Evolutionary conservation across 2,888 invertebrate species (phyloP), one percentile per base, ranked within the genome.

Genomic region (Beris morrisii): DNA sequence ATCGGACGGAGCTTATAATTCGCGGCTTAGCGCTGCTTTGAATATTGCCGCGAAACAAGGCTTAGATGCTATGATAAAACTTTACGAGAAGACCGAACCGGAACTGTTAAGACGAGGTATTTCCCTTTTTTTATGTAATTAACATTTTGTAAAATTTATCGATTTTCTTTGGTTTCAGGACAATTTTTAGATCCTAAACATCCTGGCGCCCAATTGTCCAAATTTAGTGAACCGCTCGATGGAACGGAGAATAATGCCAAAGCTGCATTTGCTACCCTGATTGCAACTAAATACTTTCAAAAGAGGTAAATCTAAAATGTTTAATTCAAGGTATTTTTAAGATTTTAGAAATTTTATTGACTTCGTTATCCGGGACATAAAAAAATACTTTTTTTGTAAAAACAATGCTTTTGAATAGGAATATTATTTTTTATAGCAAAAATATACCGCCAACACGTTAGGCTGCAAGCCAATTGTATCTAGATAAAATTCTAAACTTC

Each of bases 201-300:
- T 74, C 81, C 81, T 2, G 81, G 78, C 11, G 75, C 78, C 4
- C 70, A 77, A 59, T 72, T 81, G 11, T 76, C 81, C 4, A 77
- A 76, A 69, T 81, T 81, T 71, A 80, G 79, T 72, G 79, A 79
- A 32, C 77, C 80, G 9, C 69, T 71, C 30, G 72, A 75, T 66
- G 67, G 69, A 32, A 74, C 75, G 5, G 75, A 75, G 38, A 71
- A 73, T 11, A 72, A 74, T 64, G 77, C 78, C 50, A 79, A 78
- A 78, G 80, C 78, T 28, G 81, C 81, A 43, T 81, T 74, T 73
- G 81, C 81, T 44, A 75, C 78, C n/a, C 72, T 81, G 44, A 73
- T 76, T 38, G 79, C 81, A 15, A 74, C 81, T 45, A 81, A 81
- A 72, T 77, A 77, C 48, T 79, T 81, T 71, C 76, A 76, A 52